A percentile compares a stretch with the other conserved stretches of the same genome.
phyloP scores from a whole-genome alignment of 2,888 invertebrate genomes.

The Griposia aprilina region DNA sequence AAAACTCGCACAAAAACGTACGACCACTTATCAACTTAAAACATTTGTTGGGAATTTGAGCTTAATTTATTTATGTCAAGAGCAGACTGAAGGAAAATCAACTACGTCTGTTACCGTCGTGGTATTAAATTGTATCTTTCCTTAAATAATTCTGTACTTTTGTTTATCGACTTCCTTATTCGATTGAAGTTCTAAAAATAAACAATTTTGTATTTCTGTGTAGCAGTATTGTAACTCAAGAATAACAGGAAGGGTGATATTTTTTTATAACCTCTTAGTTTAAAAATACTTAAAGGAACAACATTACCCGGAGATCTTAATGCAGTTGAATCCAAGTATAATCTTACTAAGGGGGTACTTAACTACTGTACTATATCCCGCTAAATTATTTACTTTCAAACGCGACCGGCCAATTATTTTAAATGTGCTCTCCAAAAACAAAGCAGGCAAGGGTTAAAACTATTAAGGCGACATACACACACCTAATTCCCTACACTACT shows the following conservation, averaged over 20 bases:
- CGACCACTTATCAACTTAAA: slow-evolving; percentile 57
- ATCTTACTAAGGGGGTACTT: background rate
- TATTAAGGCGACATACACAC: slow-evolving; percentile 54
- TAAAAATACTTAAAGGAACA: background rate
- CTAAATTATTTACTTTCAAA: slow-evolving; percentile 19
- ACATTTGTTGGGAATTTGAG: slow-evolving; percentile 48
- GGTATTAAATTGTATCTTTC: slow-evolving; percentile 34
- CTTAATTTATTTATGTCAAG: slow-evolving; percentile 58
- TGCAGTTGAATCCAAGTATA: background rate
- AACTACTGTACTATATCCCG: background rate
- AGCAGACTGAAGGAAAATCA: slow-evolving; percentile 57
- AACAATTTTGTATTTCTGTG: background rate
- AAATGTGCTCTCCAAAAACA: slow-evolving; percentile 37
- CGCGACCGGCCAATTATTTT: slow-evolving; percentile 37
- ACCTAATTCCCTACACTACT: slow-evolving; percentile 59
- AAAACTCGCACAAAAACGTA: slow-evolving; percentile 45
- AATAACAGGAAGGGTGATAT: too few relatives aligned
- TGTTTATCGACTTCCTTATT: slow-evolving; percentile 18
- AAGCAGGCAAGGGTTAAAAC: slow-evolving; percentile 47
- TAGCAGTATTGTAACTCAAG: background rate
- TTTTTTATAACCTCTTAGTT: too few relatives aligned
- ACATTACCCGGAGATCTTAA: background rate
- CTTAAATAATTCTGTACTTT: slow-evolving; percentile 31
- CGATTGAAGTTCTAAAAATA: background rate
- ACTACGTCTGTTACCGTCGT: slow-evolving; percentile 36